These are phyloP conservation scores for Echiichthys vipera DNA, from an alignment of 2,797 vertebrate species.

Conservation along the genomic window DNA sequence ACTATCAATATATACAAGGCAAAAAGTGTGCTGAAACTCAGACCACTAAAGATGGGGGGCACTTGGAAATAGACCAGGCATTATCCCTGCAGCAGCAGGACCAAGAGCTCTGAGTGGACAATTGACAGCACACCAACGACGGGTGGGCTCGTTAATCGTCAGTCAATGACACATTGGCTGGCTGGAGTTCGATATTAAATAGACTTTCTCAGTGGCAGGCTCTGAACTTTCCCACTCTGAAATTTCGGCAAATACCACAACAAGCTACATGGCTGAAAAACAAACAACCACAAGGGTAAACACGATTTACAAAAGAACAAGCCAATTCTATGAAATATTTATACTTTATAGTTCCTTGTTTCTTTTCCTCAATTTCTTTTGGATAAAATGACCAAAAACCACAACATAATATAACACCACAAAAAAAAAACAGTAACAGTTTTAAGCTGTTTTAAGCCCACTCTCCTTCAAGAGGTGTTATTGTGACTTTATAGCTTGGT, in stretches of 20 bases:
- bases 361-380: slow-evolving; percentile 33
- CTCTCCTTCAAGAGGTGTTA: slow-evolving; percentile 20
- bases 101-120: slow-evolving; percentile 23
- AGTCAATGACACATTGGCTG: slow-evolving; percentile 45
- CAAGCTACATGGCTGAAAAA: slow-evolving; percentile 20
- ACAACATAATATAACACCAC: background rate
- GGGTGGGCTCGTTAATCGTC: slow-evolving; percentile 43
- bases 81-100: slow-evolving; percentile 24
- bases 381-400: slow-evolving; percentile 8
- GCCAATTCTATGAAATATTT: slow-evolving; percentile 52
- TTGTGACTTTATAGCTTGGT: slow-evolving; percentile 21
- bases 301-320: slow-evolving; percentile 30
- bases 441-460: slow-evolving; percentile 13
- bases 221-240: slow-evolving; percentile 30
- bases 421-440: too few species aligned
- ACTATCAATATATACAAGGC: background rate
- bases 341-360: slow-evolving; percentile 21
- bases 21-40: background rate
- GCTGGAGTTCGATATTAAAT: slow-evolving; percentile 44
- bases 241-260: slow-evolving; percentile 18
- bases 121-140: slow-evolving; percentile 45
- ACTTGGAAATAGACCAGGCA: slow-evolving; percentile 25
- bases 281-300: slow-evolving; percentile 42
- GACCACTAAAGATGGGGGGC: slow-evolving; percentile 12
- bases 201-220: slow-evolving; percentile 29